These are phyloP conservation scores for Pelmatolapia mariae DNA, from an alignment of 2,113 vertebrate species.

Conservation along the genomic window DNA sequence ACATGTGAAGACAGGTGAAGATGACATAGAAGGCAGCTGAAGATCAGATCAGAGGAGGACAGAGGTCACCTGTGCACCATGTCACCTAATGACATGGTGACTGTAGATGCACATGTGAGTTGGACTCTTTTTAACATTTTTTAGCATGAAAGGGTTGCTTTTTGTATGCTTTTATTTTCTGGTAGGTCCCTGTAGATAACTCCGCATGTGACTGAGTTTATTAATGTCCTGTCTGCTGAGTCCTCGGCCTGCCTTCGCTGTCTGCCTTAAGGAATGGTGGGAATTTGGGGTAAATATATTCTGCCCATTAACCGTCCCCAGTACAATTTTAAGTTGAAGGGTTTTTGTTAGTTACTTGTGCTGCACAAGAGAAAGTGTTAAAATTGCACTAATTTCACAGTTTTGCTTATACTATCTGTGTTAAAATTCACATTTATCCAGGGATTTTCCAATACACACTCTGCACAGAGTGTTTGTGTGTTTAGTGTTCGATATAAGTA, in stretches of 20 bases:
- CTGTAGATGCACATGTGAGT: not conserved
- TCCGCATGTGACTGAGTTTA: not conserved
- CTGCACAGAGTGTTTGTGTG: not conserved
- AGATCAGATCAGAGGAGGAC: not conserved
- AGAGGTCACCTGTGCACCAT: not conserved
- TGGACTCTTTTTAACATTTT: not conserved
- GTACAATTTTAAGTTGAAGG: not conserved
- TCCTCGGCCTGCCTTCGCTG: slow-evolving; percentile 10
- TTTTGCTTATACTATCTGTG: not conserved
- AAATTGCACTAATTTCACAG: not conserved
- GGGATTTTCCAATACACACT: not conserved
- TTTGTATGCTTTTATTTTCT: not conserved
- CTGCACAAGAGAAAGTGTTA: not conserved
- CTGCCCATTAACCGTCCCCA: not conserved
- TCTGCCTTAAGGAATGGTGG: slow-evolving; percentile 55
- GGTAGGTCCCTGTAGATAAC: not conserved
- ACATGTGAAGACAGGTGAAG: slow-evolving; percentile 32
- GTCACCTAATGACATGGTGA: not conserved
- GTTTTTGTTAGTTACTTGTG: not conserved
- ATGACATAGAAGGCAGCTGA: slow-evolving; percentile 28
- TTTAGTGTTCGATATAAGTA: slow-evolving; percentile 28
- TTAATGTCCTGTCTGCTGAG: slow-evolving; percentile 19
- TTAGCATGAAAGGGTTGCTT: not conserved
- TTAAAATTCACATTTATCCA: slow-evolving; percentile 16
- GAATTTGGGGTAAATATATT: slow-evolving; percentile 55